Conservation (phyloP, 1,140 invertebrate species). For the Belonocnema kinseyi region DNA sequence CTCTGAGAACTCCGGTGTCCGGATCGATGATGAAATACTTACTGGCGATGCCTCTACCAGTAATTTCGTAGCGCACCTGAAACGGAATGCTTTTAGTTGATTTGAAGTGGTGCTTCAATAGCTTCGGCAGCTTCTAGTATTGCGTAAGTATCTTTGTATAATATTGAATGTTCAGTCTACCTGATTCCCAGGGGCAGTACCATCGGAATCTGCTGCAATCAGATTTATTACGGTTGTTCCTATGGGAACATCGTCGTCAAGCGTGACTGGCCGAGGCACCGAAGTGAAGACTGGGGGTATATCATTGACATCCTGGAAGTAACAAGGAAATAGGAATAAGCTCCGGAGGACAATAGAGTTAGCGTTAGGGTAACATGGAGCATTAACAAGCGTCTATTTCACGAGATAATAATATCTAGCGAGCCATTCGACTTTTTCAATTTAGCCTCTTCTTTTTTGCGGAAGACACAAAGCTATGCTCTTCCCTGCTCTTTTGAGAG, state of each 20-base stretch:
- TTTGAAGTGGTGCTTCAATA: not conserved
- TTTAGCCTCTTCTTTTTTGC: too few relatives aligned
- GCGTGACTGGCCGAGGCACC: constrained; percentile 85
- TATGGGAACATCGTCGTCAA: constrained; percentile 88
- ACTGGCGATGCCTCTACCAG: constrained; percentile 85
- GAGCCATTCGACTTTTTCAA: too few relatives aligned
- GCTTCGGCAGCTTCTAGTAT: not conserved
- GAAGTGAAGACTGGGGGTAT: constrained; percentile 90
- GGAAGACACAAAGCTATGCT: too few relatives aligned
- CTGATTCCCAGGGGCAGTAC: constrained; percentile 87
- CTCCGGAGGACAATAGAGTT: constrained; percentile 22
- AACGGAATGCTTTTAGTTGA: constrained; percentile 35
- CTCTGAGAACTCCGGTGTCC: constrained; percentile 85
- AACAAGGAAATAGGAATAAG: constrained; percentile 22
- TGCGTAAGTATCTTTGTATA: not conserved
- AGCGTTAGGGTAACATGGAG: not conserved
- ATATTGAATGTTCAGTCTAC: constrained; percentile 69
- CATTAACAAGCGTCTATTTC: not conserved
- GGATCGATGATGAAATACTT: constrained; percentile 92
- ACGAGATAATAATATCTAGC: not conserved
- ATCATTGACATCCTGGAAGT: constrained; percentile 85
- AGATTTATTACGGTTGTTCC: constrained; percentile 87
- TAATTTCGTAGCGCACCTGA: constrained; percentile 86
- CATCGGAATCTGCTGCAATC: constrained; percentile 87
- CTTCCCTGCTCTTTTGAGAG: too few relatives aligned